These are phyloP conservation scores for Dryoscopus gambensis DNA, from an alignment of 2,113 vertebrate species.

Conservation along the genomic window DNA sequence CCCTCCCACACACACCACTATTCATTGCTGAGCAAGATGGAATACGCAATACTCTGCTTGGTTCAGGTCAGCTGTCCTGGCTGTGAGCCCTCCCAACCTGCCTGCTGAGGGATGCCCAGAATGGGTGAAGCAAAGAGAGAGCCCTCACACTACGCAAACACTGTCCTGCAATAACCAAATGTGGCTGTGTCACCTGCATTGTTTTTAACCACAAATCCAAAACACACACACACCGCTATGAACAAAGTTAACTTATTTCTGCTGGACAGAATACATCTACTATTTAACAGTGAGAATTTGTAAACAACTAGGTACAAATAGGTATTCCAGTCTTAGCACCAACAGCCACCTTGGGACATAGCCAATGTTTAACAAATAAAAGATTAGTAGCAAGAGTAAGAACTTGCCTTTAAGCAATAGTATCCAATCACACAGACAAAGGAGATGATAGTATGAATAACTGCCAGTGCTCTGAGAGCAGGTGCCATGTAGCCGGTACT, in stretches of 20 bases:
- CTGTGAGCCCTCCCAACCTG: background rate
- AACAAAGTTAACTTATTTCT: background rate
- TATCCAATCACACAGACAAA: conserved; percentile 96
- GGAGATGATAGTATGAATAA: conserved; percentile 94
- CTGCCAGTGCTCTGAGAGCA: conserved; percentile 84
- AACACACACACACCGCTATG: background rate
- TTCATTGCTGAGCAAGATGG: background rate
- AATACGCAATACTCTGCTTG: background rate
- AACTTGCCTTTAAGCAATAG: conserved; percentile 91
- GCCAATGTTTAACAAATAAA: background rate
- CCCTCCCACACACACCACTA: rapidly evolving
- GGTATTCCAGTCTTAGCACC: background rate
- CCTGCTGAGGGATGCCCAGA: background rate
- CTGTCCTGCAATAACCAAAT: background rate
- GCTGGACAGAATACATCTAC: background rate
- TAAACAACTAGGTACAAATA: background rate
- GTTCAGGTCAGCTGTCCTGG: background rate
- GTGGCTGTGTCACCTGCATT: background rate
- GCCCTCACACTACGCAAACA: background rate
- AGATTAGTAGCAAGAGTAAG: background rate
- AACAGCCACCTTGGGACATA: background rate
- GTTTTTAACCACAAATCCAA: background rate
- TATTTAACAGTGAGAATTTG: background rate
- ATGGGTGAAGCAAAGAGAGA: background rate
- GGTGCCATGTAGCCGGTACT: conserved; percentile 98